Evolutionary conservation across 2,113 vertebrate genomes (phyloP), one percentile per base, ranked within the genome.

Genomic region (Piaya cayana): DNA sequence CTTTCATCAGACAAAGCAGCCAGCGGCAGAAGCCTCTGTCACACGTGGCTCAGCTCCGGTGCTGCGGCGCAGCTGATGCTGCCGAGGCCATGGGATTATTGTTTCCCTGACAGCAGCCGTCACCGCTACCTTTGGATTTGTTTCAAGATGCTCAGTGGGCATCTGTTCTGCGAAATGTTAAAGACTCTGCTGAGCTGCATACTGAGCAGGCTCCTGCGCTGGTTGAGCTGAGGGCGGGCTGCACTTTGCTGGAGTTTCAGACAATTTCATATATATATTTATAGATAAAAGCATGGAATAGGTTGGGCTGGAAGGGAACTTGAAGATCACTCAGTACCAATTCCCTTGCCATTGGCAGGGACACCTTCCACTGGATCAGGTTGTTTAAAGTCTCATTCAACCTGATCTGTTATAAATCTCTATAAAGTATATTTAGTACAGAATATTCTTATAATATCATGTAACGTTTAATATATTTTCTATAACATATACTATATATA

Each of bases 141-240:
- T 68, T 96, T 96, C 95, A 92, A 94, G 93, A 91, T 56, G 85
- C 96, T 95, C 95, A 64, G 85, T 56, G 88, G 96, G 95, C 93
- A 96, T 96, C 96, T 96, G 93, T 68, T 93, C 82, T 11, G 81
- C 0, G n/a, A 88, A 82, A 94, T 60, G 92, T 78, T 71, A 70
- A 79, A 55, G 92, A 90, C 87, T 95, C 58, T 68, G 92, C 90
- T 55, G 84, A 85, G 92, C 85, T 86, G 85, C 78, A 82, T 82
- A 69, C 62, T 92, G 87, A 90, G 18, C 82, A 96, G 92, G 94
- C 86, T 80, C 36, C 91, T 34, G 91, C 0, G 15, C 92, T 0
- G 58, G 52, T 1, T 11, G 47, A 34, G 82, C 71, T 12, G 43
- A n/a, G 69, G 69, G 53, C 15, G 64, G 77, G 78, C 56, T 72